These are phyloP conservation scores for Caenorhabditis becei DNA, from an alignment of 2,888 invertebrate genomes.

Conservation along the genomic window DNA sequence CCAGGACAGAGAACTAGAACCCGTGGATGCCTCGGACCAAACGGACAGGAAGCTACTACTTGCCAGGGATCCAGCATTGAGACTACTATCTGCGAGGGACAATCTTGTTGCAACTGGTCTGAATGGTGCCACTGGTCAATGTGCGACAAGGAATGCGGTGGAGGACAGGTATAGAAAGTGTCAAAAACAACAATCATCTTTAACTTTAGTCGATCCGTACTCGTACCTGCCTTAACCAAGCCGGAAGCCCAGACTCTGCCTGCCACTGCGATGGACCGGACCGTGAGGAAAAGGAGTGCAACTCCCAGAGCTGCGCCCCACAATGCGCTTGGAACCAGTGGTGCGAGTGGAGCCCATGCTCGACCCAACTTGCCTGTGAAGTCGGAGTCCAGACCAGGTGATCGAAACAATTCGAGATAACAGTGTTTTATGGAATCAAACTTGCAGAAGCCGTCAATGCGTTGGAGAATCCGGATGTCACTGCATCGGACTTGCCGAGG, in stretches of 20 bases:
- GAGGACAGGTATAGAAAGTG: conserved; percentile 64
- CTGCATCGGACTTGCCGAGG: conserved; percentile 75
- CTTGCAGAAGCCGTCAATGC: conserved; percentile 73
- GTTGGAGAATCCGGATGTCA: conserved; percentile 78
- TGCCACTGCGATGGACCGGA: conserved; percentile 75
- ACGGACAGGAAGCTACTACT: conserved; percentile 72
- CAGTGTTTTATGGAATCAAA: background rate
- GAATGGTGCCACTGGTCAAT: conserved; percentile 78
- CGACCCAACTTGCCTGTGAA: conserved; percentile 72
- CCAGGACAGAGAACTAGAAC: conserved; percentile 74
- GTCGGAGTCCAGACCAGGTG: conserved; percentile 65
- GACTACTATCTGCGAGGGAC: conserved; percentile 72
- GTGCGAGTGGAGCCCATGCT: conserved; percentile 78
- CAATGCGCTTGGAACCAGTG: conserved; percentile 77
- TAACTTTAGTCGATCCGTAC: conserved; percentile 62
- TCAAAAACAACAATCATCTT: background rate
- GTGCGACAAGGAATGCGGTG: conserved; percentile 77
- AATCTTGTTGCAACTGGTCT: conserved; percentile 74
- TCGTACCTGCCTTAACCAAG: conserved; percentile 70
- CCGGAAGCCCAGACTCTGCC: conserved; percentile 65
- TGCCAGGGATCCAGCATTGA: conserved; percentile 74
- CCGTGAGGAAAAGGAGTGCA: conserved; percentile 72
- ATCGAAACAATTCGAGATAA: background rate
- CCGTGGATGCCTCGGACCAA: conserved; percentile 68
- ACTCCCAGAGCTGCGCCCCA: conserved; percentile 74